Percentiles rank a stretch among this genome's conserved stretches.
Evolutionary conservation across 1,140 invertebrate species (phyloP).

Genomic region (Lasaia peninsularis): DNA sequence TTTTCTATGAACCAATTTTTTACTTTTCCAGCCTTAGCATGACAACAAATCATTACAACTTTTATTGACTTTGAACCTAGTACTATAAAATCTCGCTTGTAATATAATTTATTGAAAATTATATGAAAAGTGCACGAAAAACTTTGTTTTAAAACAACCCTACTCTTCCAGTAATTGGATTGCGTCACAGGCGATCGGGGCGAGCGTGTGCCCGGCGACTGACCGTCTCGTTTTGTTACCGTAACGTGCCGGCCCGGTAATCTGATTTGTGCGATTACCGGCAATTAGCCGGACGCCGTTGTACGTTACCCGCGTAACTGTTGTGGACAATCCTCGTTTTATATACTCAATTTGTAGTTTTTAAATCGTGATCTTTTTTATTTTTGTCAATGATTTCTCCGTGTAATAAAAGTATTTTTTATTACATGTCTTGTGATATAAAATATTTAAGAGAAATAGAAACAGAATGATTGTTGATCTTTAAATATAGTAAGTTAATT

Average conservation of each 20-base stretch:
- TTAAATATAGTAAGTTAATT: too few relatives aligned
- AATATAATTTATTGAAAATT: not conserved
- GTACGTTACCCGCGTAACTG: conserved; percentile 23
- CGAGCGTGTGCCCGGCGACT: conserved; percentile 16
- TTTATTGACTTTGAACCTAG: too few relatives aligned
- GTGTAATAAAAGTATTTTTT: too few relatives aligned
- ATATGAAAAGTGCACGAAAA: conserved; percentile 11
- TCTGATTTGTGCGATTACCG: conserved; percentile 53
- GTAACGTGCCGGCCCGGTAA: conserved; percentile 38
- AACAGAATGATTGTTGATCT: too few relatives aligned
- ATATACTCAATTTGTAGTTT: conserved; percentile 10
- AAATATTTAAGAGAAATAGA: too few relatives aligned
- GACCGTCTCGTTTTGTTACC: conserved; percentile 19
- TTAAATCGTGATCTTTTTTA: conserved; percentile 12
- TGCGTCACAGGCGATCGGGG: conserved; percentile 40
- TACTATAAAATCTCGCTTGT: too few relatives aligned
- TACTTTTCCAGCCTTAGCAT: too few relatives aligned
- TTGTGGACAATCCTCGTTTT: conserved; percentile 16
- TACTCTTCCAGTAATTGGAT: conserved; percentile 46
- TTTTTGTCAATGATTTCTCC: not conserved
- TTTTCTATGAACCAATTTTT: too few relatives aligned
- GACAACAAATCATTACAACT: too few relatives aligned
- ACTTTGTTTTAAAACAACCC: conserved; percentile 40
- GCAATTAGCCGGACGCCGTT: conserved; percentile 46
- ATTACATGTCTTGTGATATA: too few relatives aligned